Evolutionary conservation across 2,797 vertebrate genomes (phyloP), one percentile per base, ranked within the genome.

Genomic region (Danio jaintianensis): DNA sequence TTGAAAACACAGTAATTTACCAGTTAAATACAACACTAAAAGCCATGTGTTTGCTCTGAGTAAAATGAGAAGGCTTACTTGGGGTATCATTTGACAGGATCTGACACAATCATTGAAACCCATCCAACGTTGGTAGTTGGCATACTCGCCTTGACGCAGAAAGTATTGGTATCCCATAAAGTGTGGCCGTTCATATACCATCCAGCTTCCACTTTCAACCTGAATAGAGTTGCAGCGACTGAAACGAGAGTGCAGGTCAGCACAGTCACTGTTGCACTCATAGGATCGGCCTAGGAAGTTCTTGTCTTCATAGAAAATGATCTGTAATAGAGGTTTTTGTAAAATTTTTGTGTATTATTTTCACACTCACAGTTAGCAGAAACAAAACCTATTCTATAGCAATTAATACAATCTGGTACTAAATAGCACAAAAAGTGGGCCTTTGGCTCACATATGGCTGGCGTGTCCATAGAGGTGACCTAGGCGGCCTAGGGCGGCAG

Each of bases 131-230:
- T 87, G 82, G 76, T 84, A 89, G 48, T 89, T 79, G 20, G 85
- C 77, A 52, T 89, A 86, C 40, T 86, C 83, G 0, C 89, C 87
- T 61, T 72, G 80, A n/a, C 48, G 43, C 50, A 89, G 74, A 68
- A 85, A 85, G 74, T 86, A 87, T 81, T 89, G 85, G 72, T 87
- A 84, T 13, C 87, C 83, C 82, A 75, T 85, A 79, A 82, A 87
- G 70, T 86, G 86, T 62, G 85, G 71, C 9, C 69, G 38, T 40
- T 88, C 83, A 56, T 90, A 85, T 13, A 83, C 64, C 84, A 86
- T 88, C 81, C 86, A 89, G 85, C 59, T 61, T 3, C 83, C 83
- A 40, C 80, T 86, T 29, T 86, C 80, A 59, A 88, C 85, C 12
- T 59, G 42, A 64, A 85, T 85, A 79, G 86, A 89, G 76, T 86